Evolutionary conservation across 2,888 invertebrate genomes (phyloP), one percentile per base, ranked within the genome.

Genomic region (Apamea crenata): DNA sequence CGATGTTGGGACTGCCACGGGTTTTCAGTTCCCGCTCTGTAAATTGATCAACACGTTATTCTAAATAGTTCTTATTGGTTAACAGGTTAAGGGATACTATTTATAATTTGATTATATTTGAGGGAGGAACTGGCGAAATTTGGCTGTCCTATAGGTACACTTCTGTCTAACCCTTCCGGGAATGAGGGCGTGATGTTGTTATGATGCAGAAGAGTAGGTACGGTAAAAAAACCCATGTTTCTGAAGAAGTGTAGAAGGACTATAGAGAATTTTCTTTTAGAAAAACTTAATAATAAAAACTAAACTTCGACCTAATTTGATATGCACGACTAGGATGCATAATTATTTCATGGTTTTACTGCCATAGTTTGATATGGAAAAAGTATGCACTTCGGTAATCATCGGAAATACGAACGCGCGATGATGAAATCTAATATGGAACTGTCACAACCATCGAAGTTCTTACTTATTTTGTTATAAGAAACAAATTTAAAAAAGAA

Each of bases 1-100:
- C 98, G 97, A 92, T 98, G 98, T 90, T 97, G 97, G 10, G 94
- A 91, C 91, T 96, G 95, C 96, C 96, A 96, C 29, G 95, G 94
- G 44, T 94, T 92, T 40, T 95, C 96, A 91, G 89, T 93, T 61
- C 89, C 90, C 82, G 92, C 88, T 86, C 96, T 95, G 88, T n/a
- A 89, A 89, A 74, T 82, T 75, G 6, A 75, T 47, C 12, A 61
- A 78, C 18, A 61, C 47, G 74, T 85, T 87, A 77, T 87, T 77
- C 36, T 53, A 70, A 63, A 74, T 36, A 53, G 47, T 32, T 74
- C 29, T 21, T 25, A 18, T n/a, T 14, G 2, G 3, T 36, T 4
- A 44, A 29, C 0, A 2, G 4, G n/a, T 21, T 21, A 29, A 14
- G 5, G 2, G 14, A 14, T 63, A 53, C 3, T 25, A 16, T n/a